phyloP scores from a whole-genome alignment of 2,797 vertebrate species.

The Enteromius viviparus region DNA sequence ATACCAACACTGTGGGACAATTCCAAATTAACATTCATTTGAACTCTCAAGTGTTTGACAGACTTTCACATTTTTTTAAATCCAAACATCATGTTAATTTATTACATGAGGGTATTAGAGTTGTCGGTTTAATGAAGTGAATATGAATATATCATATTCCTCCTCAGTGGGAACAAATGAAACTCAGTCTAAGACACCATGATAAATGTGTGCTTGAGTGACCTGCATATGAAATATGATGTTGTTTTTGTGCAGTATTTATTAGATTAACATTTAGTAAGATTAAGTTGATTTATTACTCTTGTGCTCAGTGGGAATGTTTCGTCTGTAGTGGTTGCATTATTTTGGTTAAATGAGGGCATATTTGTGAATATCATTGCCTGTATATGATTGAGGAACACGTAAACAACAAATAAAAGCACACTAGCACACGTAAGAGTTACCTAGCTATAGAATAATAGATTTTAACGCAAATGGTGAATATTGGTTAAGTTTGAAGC shows the following conservation, averaged over 20 bases:
- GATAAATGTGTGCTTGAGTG: background rate
- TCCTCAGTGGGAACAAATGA: background rate
- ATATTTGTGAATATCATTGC: background rate
- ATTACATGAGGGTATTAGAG: constrained; percentile 16
- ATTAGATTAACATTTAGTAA: background rate
- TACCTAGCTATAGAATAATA: background rate
- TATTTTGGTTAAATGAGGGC: background rate
- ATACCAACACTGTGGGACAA: background rate
- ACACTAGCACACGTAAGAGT: background rate
- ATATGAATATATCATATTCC: constrained; percentile 1
- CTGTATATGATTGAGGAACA: background rate
- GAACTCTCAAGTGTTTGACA: background rate
- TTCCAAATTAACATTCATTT: background rate
- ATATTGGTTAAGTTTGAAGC: background rate
- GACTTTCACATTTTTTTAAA: background rate
- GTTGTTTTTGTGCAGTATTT: background rate
- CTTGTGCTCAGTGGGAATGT: background rate
- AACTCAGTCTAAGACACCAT: background rate
- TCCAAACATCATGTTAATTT: constrained; percentile 8
- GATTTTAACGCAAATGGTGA: background rate
- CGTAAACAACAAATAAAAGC: background rate
- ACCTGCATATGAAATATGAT: background rate
- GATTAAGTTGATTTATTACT: background rate
- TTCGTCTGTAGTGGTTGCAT: background rate
- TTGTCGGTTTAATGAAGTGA: constrained; percentile 6